These are phyloP conservation scores for Oligia latruncula DNA, from an alignment of 2,888 invertebrate species.

Conservation along the genomic window DNA sequence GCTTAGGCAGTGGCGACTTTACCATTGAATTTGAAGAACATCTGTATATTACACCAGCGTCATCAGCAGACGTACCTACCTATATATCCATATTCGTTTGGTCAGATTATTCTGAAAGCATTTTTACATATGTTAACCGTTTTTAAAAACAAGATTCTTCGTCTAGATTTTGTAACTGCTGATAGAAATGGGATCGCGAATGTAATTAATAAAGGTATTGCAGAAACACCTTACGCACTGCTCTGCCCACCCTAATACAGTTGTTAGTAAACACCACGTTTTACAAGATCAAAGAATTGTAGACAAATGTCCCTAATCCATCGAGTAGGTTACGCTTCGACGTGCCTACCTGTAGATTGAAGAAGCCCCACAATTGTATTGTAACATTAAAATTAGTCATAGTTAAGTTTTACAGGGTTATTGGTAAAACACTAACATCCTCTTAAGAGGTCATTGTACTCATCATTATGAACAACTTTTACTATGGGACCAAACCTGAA, in stretches of 20 bases:
- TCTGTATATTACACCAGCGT: not conserved
- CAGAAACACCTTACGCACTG: not conserved
- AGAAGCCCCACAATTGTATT: slow-evolving; percentile 37
- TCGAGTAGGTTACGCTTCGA: slow-evolving; percentile 61
- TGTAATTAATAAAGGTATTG: not conserved
- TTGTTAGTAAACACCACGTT: not conserved
- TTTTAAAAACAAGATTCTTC: not conserved
- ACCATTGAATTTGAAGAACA: not conserved
- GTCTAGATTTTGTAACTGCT: not conserved
- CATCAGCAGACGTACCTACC: not conserved
- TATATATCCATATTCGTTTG: not conserved
- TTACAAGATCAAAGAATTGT: slow-evolving; percentile 37
- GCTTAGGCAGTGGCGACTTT: not conserved
- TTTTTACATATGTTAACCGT: not conserved
- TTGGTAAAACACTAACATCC: no score
- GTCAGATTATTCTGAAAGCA: not conserved
- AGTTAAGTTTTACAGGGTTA: no score
- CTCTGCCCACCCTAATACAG: not conserved
- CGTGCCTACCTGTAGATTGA: slow-evolving; percentile 23
- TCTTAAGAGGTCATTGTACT: no score
- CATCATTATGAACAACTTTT: no score
- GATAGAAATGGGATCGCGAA: not conserved
- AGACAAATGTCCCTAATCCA: slow-evolving; percentile 54
- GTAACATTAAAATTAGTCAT: slow-evolving; percentile 18
- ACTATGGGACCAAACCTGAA: no score